These are phyloP conservation scores for Botrylloides violaceus DNA, from an alignment of 23 tunicate genomes.

Conservation along the genomic window DNA sequence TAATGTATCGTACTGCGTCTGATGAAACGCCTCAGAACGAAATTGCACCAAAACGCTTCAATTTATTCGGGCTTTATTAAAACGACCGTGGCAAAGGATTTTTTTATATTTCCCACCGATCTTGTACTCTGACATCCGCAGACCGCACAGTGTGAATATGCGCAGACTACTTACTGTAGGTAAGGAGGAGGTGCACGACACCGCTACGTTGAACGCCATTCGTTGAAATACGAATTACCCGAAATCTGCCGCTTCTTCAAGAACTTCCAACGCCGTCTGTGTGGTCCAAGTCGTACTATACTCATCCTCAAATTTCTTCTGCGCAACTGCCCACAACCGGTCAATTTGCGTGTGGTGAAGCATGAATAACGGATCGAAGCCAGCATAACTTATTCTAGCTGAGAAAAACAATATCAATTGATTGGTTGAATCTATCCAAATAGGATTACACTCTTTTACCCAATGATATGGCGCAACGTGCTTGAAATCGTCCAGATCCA, in stretches of 20 bases:
- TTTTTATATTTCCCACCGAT: too few species aligned
- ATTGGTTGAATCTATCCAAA: too few species aligned
- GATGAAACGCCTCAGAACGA: too few species aligned
- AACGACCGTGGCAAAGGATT: too few species aligned
- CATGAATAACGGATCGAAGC: slow-evolving; percentile 25
- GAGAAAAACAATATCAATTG: neutral
- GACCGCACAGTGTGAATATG: too few species aligned
- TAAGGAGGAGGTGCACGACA: too few species aligned
- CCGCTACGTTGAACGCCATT: too few species aligned
- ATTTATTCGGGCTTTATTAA: too few species aligned
- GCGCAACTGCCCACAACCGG: slow-evolving; percentile 16
- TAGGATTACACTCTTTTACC: slow-evolving; percentile 17
- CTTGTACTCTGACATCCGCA: too few species aligned
- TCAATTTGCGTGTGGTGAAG: slow-evolving; percentile 23
- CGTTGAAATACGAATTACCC: slow-evolving; percentile 12
- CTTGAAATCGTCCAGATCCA: neutral
- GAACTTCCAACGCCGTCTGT: slow-evolving; percentile 15
- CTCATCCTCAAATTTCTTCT: neutral
- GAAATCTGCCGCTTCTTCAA: slow-evolving; percentile 13
- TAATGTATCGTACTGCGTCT: too few species aligned
- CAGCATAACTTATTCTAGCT: slow-evolving; percentile 19
- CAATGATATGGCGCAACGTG: slow-evolving; percentile 5
- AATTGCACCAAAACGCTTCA: too few species aligned
- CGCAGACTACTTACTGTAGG: too few species aligned
- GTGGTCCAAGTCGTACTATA: slow-evolving; percentile 13